phyloP scores from a whole-genome alignment of 2,113 vertebrate species.

The Mungos mungo region DNA sequence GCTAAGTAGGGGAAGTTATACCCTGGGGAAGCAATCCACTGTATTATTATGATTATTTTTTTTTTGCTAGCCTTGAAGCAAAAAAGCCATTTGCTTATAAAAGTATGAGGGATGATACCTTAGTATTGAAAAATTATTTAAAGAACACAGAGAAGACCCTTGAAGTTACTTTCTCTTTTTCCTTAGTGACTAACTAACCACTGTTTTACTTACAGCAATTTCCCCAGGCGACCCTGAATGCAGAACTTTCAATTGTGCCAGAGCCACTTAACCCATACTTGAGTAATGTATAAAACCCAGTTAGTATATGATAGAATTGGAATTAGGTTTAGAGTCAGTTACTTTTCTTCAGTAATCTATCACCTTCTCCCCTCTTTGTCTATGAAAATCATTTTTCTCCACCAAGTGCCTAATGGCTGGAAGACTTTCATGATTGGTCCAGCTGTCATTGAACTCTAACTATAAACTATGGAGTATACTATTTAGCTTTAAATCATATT shows the following conservation, averaged over 20 bases:
- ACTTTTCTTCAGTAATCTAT: not conserved
- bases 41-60: not conserved
- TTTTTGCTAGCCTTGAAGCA: not conserved
- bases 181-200: not conserved
- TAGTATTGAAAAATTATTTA: not conserved
- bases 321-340: not conserved
- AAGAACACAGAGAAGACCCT: not conserved
- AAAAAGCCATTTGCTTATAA: not conserved
- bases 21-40: not conserved
- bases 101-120: not conserved
- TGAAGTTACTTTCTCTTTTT: not conserved
- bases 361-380: not conserved
- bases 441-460: not conserved
- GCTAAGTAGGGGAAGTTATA: not conserved
- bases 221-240: not conserved
- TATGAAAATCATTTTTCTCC: not conserved
- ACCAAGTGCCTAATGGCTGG: not conserved
- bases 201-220: not conserved
- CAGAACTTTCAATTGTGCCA: fast-evolving
- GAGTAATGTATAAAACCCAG: not conserved
- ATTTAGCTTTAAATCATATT: not conserved
- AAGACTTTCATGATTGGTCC: not conserved
- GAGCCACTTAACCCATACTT: not conserved
- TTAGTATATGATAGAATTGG: not conserved
- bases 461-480: not conserved